Evolutionary conservation across 2,888 invertebrate species (phyloP).

Genomic region (Leptopilina myrica): DNA sequence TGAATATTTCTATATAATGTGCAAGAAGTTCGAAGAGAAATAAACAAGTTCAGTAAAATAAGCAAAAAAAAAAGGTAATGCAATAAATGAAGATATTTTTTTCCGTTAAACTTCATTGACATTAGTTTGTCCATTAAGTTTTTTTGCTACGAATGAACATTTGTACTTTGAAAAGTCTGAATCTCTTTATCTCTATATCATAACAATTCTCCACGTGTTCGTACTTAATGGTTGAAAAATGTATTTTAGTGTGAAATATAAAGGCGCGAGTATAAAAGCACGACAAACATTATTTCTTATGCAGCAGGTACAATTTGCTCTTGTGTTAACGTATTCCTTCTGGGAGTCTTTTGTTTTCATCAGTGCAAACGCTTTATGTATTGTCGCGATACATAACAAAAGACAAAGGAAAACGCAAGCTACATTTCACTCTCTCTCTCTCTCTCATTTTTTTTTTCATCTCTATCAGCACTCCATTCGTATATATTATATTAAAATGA

Average conservation of each 20-base stretch:
- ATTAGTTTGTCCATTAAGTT: constrained; percentile 18
- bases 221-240: constrained; percentile 8
- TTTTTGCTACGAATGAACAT: constrained; percentile 28
- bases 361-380: constrained; percentile 15
- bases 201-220: constrained; percentile 9
- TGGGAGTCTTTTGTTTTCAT: constrained; percentile 18
- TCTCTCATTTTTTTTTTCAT: neutral
- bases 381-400: constrained; percentile 24
- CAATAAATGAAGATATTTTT: neutral
- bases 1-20: too few species aligned
- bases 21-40: too few species aligned
- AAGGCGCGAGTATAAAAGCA: neutral
- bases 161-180: constrained; percentile 35
- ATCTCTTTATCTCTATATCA: neutral
- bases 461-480: neutral
- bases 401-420: constrained; percentile 13
- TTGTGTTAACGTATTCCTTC: constrained; percentile 30
- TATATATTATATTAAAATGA: neutral
- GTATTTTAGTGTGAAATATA: constrained; percentile 15
- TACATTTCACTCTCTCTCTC: neutral
- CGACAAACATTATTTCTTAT: constrained; percentile 25
- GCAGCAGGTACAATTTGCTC: neutral
- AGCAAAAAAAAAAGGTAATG: too few species aligned
- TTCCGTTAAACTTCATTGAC: neutral
- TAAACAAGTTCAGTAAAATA: too few species aligned